phyloP scores from a whole-genome alignment of 2,797 vertebrate genomes.

The Sebastes matsubarae region DNA sequence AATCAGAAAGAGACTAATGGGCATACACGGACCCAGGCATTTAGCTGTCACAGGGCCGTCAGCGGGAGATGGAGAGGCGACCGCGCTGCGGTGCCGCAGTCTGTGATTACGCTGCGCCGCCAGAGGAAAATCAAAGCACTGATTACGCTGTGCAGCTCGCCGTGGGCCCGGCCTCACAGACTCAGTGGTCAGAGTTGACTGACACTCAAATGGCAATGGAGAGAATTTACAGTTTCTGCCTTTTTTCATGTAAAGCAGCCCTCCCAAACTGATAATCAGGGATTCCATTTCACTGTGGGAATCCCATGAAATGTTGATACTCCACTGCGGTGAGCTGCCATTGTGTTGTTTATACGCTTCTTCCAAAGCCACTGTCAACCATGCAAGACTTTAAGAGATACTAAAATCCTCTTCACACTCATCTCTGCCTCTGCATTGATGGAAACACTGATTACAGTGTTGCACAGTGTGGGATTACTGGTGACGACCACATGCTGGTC shows the following conservation, averaged over 20 bases:
- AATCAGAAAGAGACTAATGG: conserved; percentile 74
- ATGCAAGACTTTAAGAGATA: conserved; percentile 25
- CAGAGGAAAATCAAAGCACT: conserved; percentile 75
- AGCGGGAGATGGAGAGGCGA: conserved; percentile 62
- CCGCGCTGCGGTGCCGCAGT: conserved; percentile 57
- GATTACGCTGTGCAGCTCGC: conserved; percentile 67
- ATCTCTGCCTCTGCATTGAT: conserved; percentile 33
- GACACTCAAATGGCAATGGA: conserved; percentile 63
- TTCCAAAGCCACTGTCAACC: conserved; percentile 21
- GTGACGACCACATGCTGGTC: conserved; percentile 69
- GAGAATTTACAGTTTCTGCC: conserved; percentile 52
- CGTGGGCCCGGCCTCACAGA: conserved; percentile 50
- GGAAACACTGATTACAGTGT: conserved; percentile 71
- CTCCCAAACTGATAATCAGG: conserved; percentile 35
- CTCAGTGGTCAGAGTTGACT: conserved; percentile 63
- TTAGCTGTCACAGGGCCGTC: conserved; percentile 76
- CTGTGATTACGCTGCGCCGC: conserved; percentile 68
- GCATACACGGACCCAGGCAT: conserved; percentile 60
- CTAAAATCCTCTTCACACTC: conserved; percentile 55
- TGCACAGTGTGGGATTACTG: conserved; percentile 49
- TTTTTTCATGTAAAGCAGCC: conserved; percentile 32
- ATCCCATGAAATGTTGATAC: conserved; percentile 25
- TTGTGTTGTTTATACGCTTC: conserved; percentile 33
- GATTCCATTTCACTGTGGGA: conserved; percentile 49
- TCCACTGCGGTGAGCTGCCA: not conserved